Evolutionary conservation across 2,113 vertebrate species (phyloP), one percentile per base, ranked within the genome.

Genomic region (Microcebus tavaratra): DNA sequence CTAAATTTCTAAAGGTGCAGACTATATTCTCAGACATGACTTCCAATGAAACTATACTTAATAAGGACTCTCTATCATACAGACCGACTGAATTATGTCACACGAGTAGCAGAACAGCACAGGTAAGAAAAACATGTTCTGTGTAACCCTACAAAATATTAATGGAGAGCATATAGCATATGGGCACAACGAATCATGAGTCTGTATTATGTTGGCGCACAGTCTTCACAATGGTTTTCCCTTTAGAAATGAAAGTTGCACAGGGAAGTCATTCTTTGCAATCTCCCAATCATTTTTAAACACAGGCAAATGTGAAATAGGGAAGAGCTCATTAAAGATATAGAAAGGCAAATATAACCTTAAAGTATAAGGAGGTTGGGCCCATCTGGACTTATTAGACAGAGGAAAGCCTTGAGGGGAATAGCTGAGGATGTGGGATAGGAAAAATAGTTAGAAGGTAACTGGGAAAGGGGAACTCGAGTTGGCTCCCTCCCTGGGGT

Each of bases 391-490:
- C 93, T 96, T 97, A 96, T 93, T 90, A 97, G 87, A 90, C 61
- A 97, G 88, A 94, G 84, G 94, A 95, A 95, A 98, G 75, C 95
- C 93, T 95, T 96, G 61, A 97, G 90, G 87, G 89, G 92, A 90
- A 84, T 68, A 91, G 65, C 65, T 92, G 65, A 79, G 72, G 91
- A 84, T 90, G 73, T 65, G 75, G 89, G 84, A 88, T 63, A 82
- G 83, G 63, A 97, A 93, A 96, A 85, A 91, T 68, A 97, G 94
- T 95, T 90, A 92, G 91, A 81, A 96, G 90, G 93, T 97, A 97
- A 97, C 84, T 96, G 95, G 93, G 93, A 95, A 96, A 94, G 94
- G 91, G 79, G 89, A 96, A 86, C 79, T 96, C 6, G 0, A 39
- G 50, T 76, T 96, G 97, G 94, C 93, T 94, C 83, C 67, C n/a